Evolutionary conservation across 2,113 vertebrate genomes (phyloP), one percentile per base, ranked within the genome.

Genomic region (Morone chrysops): DNA sequence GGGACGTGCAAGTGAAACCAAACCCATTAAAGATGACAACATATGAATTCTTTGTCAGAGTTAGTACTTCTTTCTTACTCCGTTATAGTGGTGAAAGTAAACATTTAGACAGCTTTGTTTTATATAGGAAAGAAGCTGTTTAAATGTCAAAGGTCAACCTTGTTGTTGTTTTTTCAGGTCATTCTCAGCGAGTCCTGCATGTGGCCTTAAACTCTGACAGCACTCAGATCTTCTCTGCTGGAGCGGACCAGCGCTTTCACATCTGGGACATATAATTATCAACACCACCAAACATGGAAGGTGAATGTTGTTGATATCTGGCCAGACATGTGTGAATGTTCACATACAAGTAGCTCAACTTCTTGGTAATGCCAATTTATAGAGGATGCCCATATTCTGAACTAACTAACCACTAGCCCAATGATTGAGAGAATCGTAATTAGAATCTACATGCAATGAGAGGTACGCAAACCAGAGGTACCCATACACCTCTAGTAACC

Each of bases 101-200:
- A 16, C 7, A 16, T 17, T 17, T 6, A 38, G 8, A 40, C 8
- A 8, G 11, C 17, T 18, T 41, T 60, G 41, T 47, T 50, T 50
- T 8, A 41, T 6, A 31, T 18, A 47, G 5, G 14, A 54, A 67
- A 11, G 1, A 43, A 66, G 8, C 31, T 50, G 36, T 71, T 65
- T 17, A 54, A 60, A 54, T 0, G 14, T 70, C 16, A 54, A 22
- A 57, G 2, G 25, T 72, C 0, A 63, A 5, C n/a, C 8, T 13
- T 4, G 38, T 18, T 40, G 4, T 36, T 25, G 2, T 51, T 86
- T 83, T 88, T 89, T 41, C 70, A 96, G 96, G 91, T 83, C 96
- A 96, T 71, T 93, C 82, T 45, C 89, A 90, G 51, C 93, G 94
- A 91, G 90, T 96, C 56, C 89, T 96, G 73, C 92, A 96, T 25